Conservation (phyloP, 2,113 vertebrate genomes). For the Gyps fulvus region DNA sequence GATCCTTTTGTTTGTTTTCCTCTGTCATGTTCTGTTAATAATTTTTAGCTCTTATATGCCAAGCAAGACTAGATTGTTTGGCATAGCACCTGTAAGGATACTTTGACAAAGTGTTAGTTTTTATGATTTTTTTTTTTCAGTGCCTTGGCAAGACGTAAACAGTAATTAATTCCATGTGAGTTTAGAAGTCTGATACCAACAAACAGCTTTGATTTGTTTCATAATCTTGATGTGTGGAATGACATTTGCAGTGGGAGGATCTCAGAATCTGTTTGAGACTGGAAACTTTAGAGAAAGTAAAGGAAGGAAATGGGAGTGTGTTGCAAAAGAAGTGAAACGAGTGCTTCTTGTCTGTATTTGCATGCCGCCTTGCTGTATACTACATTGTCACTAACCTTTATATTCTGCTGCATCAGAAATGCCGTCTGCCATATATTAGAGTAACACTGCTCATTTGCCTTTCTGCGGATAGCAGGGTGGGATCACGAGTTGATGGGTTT, state of each 20-base stretch:
- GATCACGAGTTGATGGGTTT: fast-evolving
- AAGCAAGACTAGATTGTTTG: background rate
- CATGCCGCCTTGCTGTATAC: background rate
- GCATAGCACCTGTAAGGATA: background rate
- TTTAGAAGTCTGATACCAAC: background rate
- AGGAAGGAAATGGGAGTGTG: background rate
- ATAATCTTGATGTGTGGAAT: background rate
- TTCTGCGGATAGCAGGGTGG: background rate
- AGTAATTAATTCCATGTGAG: background rate
- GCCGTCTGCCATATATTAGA: background rate
- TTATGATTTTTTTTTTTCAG: background rate
- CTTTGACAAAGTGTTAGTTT: background rate
- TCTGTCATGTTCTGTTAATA: background rate
- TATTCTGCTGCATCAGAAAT: background rate
- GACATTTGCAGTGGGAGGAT: background rate
- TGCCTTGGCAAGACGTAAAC: background rate
- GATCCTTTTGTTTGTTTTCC: background rate
- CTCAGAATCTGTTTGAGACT: background rate
- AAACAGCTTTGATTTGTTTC: background rate
- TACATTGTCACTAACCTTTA: background rate
- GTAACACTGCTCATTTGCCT: background rate
- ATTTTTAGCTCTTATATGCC: background rate
- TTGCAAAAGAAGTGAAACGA: background rate
- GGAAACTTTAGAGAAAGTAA: background rate
- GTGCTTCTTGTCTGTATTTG: background rate